Conservation (phyloP, 2,888 invertebrate genomes). For the Tinea semifulvella region DNA sequence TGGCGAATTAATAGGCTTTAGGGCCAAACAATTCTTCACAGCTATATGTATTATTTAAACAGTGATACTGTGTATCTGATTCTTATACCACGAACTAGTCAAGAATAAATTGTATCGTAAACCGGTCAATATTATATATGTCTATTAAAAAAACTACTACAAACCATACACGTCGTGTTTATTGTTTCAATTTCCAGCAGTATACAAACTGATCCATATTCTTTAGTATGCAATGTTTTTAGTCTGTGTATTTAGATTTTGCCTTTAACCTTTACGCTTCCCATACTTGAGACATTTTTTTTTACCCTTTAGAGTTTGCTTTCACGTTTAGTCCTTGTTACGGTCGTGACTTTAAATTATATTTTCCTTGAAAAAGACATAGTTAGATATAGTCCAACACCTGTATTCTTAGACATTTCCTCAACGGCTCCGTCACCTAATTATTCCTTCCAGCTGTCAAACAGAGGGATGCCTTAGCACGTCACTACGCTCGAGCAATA, state of each 20-base stretch:
- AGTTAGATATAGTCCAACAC: not conserved
- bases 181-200: not conserved
- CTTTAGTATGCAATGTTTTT: not conserved
- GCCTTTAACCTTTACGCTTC: not conserved
- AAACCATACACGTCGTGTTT: not conserved
- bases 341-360: slow-evolving; percentile 26
- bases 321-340: slow-evolving; percentile 44
- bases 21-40: no score
- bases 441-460: no score
- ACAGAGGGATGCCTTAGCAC: no score
- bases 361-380: not conserved
- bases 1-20: no score
- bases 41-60: no score
- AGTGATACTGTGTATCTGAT: no score
- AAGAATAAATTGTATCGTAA: no score
- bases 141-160: not conserved
- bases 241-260: no score
- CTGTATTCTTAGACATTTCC: not conserved
- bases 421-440: no score
- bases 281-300: slow-evolving; percentile 2
- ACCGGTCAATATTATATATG: no score
- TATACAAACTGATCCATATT: not conserved
- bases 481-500: no score
- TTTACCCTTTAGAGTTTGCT: slow-evolving; percentile 28
- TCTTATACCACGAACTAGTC: no score